phyloP scores from a whole-genome alignment of 2,888 invertebrate species.

The Dysmachus trigonus region DNA sequence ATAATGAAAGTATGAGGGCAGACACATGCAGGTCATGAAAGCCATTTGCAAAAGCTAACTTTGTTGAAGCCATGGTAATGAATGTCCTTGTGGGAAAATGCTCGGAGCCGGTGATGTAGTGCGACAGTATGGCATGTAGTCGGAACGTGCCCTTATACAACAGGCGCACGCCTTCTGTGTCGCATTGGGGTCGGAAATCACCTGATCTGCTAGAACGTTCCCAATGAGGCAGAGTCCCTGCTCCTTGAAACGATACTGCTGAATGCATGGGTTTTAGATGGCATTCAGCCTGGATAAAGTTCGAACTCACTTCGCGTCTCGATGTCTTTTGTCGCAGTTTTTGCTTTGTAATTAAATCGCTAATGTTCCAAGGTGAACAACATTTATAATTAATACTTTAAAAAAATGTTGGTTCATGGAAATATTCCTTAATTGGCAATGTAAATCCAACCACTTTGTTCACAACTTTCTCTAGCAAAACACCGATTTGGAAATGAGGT shows the following conservation, averaged over 20 bases:
- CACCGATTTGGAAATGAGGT: neutral
- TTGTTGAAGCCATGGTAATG: conserved; percentile 4
- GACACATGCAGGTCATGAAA: conserved; percentile 2
- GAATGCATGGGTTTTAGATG: neutral
- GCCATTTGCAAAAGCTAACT: conserved; percentile 1
- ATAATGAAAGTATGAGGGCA: neutral
- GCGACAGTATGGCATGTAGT: neutral
- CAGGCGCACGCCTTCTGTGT: neutral
- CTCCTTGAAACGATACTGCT: neutral
- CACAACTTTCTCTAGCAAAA: neutral
- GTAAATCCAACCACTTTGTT: neutral
- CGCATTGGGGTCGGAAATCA: neutral
- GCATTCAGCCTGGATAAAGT: neutral
- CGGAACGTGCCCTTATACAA: neutral
- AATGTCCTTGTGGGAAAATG: neutral
- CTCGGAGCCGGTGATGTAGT: neutral
- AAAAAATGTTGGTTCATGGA: neutral
- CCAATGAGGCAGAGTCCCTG: neutral
- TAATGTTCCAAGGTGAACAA: neutral
- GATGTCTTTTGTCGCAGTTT: neutral
- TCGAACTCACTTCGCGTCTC: neutral
- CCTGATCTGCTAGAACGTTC: neutral
- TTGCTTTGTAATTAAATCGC: neutral
- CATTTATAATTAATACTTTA: neutral
- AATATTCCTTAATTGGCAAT: neutral